Evolutionary conservation across 2,888 invertebrate species (phyloP).

Genomic region (Nomada lathburiana): DNA sequence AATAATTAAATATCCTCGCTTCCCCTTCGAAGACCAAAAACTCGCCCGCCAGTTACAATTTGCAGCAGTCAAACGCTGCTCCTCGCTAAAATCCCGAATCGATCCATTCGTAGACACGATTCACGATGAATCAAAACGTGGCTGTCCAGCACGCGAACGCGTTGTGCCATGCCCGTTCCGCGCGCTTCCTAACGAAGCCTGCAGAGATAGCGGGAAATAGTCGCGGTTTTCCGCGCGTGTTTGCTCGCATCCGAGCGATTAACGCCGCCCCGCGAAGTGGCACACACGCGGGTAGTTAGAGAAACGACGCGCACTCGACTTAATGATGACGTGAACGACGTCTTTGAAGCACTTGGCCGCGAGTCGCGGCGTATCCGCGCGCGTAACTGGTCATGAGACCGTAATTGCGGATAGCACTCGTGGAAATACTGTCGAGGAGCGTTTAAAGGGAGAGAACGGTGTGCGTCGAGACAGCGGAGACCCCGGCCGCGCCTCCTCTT

Average conservation of each 20-base stretch:
- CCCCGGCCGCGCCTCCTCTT: conserved; percentile 3
- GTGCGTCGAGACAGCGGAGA: background rate
- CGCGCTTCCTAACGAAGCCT: no score
- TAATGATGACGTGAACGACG: conserved; percentile 59
- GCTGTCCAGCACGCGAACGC: background rate
- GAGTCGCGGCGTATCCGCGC: conserved; percentile 23
- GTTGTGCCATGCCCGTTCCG: background rate
- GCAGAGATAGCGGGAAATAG: conserved; percentile 28
- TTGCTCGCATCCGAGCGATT: conserved; percentile 44
- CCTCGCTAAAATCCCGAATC: no score
- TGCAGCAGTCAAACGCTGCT: no score
- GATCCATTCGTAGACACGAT: no score
- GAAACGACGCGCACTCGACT: conserved; percentile 48
- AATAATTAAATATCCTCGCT: no score
- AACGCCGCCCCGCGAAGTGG: conserved; percentile 23
- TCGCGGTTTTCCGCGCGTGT: conserved; percentile 39
- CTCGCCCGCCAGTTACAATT: no score
- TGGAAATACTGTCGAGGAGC: conserved; percentile 42
- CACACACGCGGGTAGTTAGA: conserved; percentile 37
- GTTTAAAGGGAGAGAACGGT: conserved; percentile 31
- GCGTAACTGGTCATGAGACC: conserved; percentile 48
- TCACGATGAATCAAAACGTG: no score
- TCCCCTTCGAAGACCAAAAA: no score
- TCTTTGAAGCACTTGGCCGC: conserved; percentile 39
- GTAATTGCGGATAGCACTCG: conserved; percentile 49